phyloP scores from a whole-genome alignment of 2,113 vertebrate species.

The Archocentrus centrarchus region DNA sequence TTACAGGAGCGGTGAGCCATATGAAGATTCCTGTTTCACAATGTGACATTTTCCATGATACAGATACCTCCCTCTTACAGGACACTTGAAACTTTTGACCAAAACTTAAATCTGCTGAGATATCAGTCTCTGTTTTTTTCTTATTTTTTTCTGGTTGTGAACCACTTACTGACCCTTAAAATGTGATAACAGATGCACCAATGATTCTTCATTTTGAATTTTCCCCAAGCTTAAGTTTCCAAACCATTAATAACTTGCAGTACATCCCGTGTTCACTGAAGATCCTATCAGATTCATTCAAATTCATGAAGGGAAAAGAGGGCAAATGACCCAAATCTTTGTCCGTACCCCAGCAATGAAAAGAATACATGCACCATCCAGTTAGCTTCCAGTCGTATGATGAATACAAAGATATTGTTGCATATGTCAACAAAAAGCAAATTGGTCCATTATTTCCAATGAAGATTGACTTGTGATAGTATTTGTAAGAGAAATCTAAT shows the following conservation, averaged over 20 bases:
- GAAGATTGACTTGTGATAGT: constrained; percentile 72
- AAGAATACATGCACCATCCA: constrained; percentile 67
- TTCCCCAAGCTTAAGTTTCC: constrained; percentile 35
- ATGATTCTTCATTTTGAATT: constrained; percentile 37
- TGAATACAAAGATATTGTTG: constrained; percentile 67
- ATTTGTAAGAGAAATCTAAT: constrained; percentile 60
- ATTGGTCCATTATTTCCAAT: constrained; percentile 75
- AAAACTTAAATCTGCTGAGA: constrained; percentile 15
- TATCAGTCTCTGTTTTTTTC: background rate
- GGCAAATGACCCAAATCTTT: constrained; percentile 71
- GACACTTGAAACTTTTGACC: background rate
- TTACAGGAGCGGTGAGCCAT: constrained; percentile 90
- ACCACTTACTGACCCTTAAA: constrained; percentile 28
- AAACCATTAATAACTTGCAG: constrained; percentile 61
- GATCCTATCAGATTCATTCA: constrained; percentile 78
- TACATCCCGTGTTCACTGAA: constrained; percentile 56
- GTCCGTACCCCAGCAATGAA: constrained; percentile 72
- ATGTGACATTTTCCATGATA: constrained; percentile 1
- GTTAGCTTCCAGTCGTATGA: constrained; percentile 75
- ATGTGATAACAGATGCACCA: constrained; percentile 37
- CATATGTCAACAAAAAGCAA: constrained; percentile 73
- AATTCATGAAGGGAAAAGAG: constrained; percentile 72
- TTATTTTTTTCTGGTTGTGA: background rate
- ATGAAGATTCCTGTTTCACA: constrained; percentile 8
- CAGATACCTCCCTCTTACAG: background rate